phyloP scores from a whole-genome alignment of 1,140 invertebrate species.

The Macrosteles quadrilineatus region DNA sequence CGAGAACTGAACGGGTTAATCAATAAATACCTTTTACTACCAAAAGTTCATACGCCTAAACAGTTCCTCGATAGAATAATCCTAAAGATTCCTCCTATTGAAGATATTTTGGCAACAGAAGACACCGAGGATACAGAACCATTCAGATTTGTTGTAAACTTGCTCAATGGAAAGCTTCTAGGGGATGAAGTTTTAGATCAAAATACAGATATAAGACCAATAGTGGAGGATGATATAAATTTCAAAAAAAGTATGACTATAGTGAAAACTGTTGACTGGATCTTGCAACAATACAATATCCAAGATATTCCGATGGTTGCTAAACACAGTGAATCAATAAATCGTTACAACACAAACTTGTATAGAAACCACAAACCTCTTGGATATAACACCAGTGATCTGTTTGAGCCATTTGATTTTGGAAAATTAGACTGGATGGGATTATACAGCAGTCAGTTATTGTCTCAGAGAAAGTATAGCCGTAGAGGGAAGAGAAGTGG shows the following conservation, averaged over 20 bases:
- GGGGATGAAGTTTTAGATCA: constrained; percentile 8
- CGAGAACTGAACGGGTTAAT: constrained; percentile 12
- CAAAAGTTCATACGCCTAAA: background rate
- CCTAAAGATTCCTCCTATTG: background rate
- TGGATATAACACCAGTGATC: too few species aligned
- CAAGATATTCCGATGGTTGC: background rate
- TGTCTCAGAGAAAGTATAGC: constrained; percentile 6
- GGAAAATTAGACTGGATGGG: background rate
- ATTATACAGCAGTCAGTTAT: background rate
- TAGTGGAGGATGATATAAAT: constrained; percentile 15
- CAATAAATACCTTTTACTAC: background rate
- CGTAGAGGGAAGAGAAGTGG: background rate
- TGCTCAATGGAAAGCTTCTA: constrained; percentile 18
- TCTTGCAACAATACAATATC: constrained; percentile 4
- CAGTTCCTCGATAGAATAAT: background rate
- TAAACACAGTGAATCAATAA: background rate
- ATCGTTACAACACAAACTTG: background rate
- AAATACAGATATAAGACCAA: constrained; percentile 13
- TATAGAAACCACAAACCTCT: too few species aligned
- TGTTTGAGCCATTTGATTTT: background rate
- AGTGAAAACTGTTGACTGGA: constrained; percentile 5
- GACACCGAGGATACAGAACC: background rate
- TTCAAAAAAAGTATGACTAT: background rate
- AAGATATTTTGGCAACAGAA: background rate
- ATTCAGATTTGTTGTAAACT: constrained; percentile 15